A percentile compares a stretch with the other conserved stretches of the same genome.
These are phyloP conservation scores for Heterotis niloticus DNA, from an alignment of 2,113 vertebrate genomes.

Conservation along the genomic window DNA sequence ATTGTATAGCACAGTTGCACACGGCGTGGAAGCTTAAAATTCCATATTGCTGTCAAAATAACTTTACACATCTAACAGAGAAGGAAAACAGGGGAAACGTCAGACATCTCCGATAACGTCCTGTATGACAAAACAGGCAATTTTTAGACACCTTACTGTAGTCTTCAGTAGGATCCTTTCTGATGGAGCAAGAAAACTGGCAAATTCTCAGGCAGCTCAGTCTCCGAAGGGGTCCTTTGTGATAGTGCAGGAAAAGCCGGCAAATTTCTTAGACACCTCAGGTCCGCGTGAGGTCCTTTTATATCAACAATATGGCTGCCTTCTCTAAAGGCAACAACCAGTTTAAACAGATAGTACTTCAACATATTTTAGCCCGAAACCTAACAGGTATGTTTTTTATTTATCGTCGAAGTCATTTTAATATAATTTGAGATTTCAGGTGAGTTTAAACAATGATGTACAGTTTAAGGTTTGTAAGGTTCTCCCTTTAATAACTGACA, in stretches of 20 bases:
- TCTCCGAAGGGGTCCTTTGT: neutral
- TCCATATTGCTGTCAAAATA: too few relatives aligned
- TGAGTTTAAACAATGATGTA: too few relatives aligned
- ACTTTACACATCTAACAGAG: too few relatives aligned
- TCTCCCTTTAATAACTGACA: too few relatives aligned
- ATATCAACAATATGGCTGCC: constrained; percentile 61
- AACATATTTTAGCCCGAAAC: constrained; percentile 40
- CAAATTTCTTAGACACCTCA: constrained; percentile 36
- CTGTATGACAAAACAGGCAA: neutral
- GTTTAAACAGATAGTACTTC: constrained; percentile 45
- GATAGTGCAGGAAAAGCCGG: constrained; percentile 41
- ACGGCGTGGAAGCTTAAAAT: too few relatives aligned
- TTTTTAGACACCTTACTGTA: neutral
- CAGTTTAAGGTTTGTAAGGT: too few relatives aligned
- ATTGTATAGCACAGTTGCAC: too few relatives aligned
- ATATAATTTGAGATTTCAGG: too few relatives aligned
- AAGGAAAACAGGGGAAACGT: too few relatives aligned
- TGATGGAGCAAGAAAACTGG: neutral
- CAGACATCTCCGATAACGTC: too few relatives aligned
- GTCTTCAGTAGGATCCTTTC: neutral
- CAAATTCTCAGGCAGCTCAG: neutral
- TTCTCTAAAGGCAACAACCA: constrained; percentile 51
- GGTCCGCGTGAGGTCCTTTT: constrained; percentile 45
- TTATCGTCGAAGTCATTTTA: too few relatives aligned
- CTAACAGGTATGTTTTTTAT: constrained; percentile 51